Evolutionary conservation across 2,888 invertebrate genomes (phyloP).

Genomic region (Sphaerophoria rueppellii): DNA sequence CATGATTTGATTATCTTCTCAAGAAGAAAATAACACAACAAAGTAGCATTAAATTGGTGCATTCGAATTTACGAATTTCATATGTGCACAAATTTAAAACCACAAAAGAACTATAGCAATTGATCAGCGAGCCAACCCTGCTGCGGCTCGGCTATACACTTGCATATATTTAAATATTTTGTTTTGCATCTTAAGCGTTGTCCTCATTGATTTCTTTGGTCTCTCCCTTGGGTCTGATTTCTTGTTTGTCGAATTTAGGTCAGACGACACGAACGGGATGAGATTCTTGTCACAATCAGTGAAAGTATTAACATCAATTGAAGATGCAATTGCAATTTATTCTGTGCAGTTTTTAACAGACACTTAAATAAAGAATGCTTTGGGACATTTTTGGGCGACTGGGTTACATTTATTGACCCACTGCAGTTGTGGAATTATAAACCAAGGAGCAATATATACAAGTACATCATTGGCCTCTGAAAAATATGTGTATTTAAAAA

Average conservation of each 20-base stretch:
- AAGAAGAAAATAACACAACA: neutral
- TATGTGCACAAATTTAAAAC: constrained; percentile 50
- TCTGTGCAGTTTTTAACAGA: neutral
- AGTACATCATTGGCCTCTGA: too few relatives aligned
- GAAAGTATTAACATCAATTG: neutral
- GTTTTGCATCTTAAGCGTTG: constrained; percentile 5
- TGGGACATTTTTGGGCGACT: too few relatives aligned
- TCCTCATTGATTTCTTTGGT: neutral
- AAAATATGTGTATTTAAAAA: neutral
- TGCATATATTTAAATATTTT: constrained; percentile 7
- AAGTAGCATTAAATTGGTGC: constrained; percentile 29
- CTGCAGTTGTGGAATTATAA: too few relatives aligned
- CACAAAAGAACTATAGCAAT: constrained; percentile 23
- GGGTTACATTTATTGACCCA: too few relatives aligned
- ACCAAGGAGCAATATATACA: too few relatives aligned
- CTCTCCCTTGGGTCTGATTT: neutral
- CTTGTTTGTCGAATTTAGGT: neutral
- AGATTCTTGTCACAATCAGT: constrained; percentile 16
- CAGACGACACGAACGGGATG: neutral
- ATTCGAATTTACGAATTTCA: constrained; percentile 19
- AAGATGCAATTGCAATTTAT: neutral
- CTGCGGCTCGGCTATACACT: neutral
- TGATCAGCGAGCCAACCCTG: constrained; percentile 1
- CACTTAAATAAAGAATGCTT: too few relatives aligned
- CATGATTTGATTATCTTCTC: constrained; percentile 40